Evolutionary conservation across 2,888 invertebrate species (phyloP).

Genomic region (Priocnemis perturbator): DNA sequence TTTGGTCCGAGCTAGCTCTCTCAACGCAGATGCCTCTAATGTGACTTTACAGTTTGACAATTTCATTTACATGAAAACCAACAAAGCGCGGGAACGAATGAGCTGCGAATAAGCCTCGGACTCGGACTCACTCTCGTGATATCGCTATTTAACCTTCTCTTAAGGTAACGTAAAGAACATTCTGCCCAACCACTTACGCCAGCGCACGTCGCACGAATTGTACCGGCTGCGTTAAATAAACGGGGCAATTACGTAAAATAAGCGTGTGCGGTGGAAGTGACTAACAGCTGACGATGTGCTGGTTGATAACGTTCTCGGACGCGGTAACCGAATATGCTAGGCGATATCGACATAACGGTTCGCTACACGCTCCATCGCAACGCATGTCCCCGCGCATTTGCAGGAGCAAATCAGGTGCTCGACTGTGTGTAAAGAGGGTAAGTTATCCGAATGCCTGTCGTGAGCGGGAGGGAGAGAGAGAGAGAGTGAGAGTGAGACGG

Average conservation of each 20-base stretch:
- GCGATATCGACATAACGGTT: too few relatives aligned
- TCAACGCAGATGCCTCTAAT: too few relatives aligned
- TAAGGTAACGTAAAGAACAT: conserved; percentile 4
- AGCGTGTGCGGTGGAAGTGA: too few relatives aligned
- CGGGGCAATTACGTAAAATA: too few relatives aligned
- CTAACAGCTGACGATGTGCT: too few relatives aligned
- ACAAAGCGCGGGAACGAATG: conserved; percentile 29
- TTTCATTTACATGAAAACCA: conserved; percentile 45
- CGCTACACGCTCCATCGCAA: background rate
- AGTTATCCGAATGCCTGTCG: conserved; percentile 49
- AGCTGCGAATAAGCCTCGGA: conserved; percentile 40
- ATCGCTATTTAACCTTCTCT: conserved; percentile 63
- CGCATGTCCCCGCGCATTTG: conserved; percentile 38
- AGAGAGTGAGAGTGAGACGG: conserved; percentile 25
- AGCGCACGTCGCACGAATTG: too few relatives aligned
- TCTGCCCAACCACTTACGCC: too few relatives aligned
- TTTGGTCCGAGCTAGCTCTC: too few relatives aligned
- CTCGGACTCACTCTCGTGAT: conserved; percentile 23
- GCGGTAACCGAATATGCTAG: too few relatives aligned
- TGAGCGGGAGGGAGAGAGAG: conserved; percentile 17
- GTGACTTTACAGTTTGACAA: conserved; percentile 7
- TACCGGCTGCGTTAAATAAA: background rate
- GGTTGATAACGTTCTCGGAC: too few relatives aligned
- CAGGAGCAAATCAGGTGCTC: conserved; percentile 51
- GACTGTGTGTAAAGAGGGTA: conserved; percentile 46